A percentile compares a stretch with the other conserved stretches of the same genome.
Conservation (phyloP, 2,113 vertebrate species). For the Butastur rufipennis region DNA sequence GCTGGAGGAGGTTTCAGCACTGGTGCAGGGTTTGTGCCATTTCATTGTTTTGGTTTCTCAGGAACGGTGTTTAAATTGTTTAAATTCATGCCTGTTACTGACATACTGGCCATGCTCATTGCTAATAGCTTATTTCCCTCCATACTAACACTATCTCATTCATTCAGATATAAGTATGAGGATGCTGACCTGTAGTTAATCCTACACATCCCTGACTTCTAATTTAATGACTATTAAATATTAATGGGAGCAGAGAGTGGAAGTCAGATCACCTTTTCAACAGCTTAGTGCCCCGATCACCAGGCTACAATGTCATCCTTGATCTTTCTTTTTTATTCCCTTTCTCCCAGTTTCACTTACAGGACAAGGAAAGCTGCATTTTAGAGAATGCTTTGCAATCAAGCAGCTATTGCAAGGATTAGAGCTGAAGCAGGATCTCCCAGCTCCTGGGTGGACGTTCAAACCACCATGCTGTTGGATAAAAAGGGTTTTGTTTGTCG, state of each 20-base stretch:
- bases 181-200: slow-evolving; percentile 58
- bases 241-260: slow-evolving; percentile 36
- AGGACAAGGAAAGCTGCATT: background rate
- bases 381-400: background rate
- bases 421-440: background rate
- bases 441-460: background rate
- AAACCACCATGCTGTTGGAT: background rate
- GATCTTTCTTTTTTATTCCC: slow-evolving; percentile 35
- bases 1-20: background rate
- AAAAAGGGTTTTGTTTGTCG: background rate
- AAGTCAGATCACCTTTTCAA: slow-evolving; percentile 52
- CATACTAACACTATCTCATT: background rate
- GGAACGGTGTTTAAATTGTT: background rate
- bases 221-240: slow-evolving; percentile 62
- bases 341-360: slow-evolving; percentile 1
- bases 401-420: background rate
- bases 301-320: slow-evolving; percentile 43
- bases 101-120: background rate
- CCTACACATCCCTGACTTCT: slow-evolving; percentile 31
- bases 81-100: background rate
- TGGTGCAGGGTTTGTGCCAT: background rate
- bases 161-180: slow-evolving; percentile 4
- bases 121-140: slow-evolving; percentile 34
- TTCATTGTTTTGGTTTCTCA: background rate
- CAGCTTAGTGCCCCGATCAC: slow-evolving; percentile 31